These are phyloP conservation scores for Macquaria australasica DNA, from an alignment of 2,113 vertebrate species.

Conservation along the genomic window DNA sequence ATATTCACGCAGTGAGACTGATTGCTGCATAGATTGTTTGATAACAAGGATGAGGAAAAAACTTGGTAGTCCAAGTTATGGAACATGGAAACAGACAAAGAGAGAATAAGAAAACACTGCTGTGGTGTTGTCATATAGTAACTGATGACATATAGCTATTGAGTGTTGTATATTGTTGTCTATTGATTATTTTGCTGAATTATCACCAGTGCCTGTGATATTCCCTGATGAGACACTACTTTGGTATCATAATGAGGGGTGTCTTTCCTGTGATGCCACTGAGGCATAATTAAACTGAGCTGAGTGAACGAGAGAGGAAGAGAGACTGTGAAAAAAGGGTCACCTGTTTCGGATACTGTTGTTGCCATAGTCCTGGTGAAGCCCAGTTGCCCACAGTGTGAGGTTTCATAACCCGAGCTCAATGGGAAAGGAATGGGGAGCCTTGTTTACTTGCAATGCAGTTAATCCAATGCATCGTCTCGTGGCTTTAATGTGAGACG, in stretches of 20 bases:
- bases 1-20: background rate
- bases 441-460: slow-evolving; percentile 49
- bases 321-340: slow-evolving; percentile 8
- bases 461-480: slow-evolving; percentile 25
- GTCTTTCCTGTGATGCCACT: slow-evolving; percentile 16
- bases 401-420: slow-evolving; percentile 46
- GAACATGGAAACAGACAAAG: background rate
- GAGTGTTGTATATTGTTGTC: background rate
- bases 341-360: slow-evolving; percentile 48
- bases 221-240: background rate
- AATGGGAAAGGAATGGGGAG: slow-evolving; percentile 25
- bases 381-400: slow-evolving; percentile 34
- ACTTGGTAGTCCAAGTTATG: slow-evolving; percentile 44
- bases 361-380: slow-evolving; percentile 33
- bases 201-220: slow-evolving; percentile 5
- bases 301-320: slow-evolving; percentile 14
- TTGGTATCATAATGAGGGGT: slow-evolving; percentile 11
- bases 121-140: slow-evolving; percentile 12
- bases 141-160: background rate
- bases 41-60: slow-evolving; percentile 13
- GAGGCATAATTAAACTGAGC: slow-evolving; percentile 21
- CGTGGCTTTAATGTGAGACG: slow-evolving; percentile 21
- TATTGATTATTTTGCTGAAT: slow-evolving; percentile 19
- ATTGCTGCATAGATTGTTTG: slow-evolving; percentile 24
- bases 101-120: background rate